phyloP scores from a whole-genome alignment of 2,113 vertebrate species.

The Barbus barbus region DNA sequence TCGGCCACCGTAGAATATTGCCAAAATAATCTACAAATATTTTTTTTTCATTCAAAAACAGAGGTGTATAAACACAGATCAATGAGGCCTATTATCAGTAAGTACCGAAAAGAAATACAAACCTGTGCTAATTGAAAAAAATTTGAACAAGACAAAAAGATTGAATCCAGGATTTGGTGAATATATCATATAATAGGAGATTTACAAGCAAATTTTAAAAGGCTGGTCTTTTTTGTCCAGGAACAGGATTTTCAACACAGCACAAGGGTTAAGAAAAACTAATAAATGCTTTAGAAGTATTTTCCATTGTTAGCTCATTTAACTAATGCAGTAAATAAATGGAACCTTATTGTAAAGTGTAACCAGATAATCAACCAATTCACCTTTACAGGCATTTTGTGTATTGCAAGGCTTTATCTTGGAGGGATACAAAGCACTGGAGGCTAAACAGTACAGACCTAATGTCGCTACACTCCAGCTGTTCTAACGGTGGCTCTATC shows the following conservation, averaged over 20 bases:
- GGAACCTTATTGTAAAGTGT: not conserved
- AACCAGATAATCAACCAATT: not conserved
- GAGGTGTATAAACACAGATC: no score
- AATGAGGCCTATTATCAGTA: no score
- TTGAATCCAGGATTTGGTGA: no score
- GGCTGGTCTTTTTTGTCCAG: not conserved
- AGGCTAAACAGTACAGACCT: slow-evolving; percentile 1
- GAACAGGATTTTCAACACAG: not conserved
- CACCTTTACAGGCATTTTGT: not conserved
- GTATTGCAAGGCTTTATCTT: slow-evolving; percentile 17
- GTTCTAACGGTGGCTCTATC: slow-evolving; percentile 20
- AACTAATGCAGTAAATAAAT: not conserved
- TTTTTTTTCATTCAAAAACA: no score
- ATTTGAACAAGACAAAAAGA: no score
- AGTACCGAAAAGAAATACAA: no score
- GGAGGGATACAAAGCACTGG: slow-evolving; percentile 19
- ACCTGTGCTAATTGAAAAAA: no score
- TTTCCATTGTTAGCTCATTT: not conserved
- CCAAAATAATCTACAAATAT: no score
- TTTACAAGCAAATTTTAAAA: no score
- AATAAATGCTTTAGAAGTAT: not conserved
- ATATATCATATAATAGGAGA: no score
- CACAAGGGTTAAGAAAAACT: not conserved
- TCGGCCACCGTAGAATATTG: no score
- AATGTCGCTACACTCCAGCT: slow-evolving; percentile 4